Evolutionary conservation across 2,888 invertebrate genomes (phyloP).

Genomic region (Pharmacophagus antenor): DNA sequence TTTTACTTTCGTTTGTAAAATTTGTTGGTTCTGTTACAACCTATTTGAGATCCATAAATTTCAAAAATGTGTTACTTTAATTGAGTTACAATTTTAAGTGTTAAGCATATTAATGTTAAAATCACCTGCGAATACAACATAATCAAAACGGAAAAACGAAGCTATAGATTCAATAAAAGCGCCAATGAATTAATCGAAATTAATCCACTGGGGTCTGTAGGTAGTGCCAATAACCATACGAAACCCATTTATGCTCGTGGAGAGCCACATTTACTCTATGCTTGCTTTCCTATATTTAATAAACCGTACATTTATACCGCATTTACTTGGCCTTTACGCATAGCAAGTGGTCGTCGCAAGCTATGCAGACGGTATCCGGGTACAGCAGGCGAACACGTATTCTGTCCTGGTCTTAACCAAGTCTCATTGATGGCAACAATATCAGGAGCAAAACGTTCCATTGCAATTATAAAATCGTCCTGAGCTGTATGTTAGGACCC

Average conservation of each 20-base stretch:
- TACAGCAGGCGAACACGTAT: constrained; percentile 20
- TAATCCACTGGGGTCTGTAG: constrained; percentile 34
- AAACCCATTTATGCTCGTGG: constrained; percentile 1
- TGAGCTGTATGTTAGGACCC: not conserved
- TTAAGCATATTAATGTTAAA: too few species aligned
- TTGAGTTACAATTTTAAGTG: too few species aligned
- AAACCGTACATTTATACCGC: not conserved
- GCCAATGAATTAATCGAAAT: constrained; percentile 31
- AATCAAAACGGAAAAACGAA: constrained; percentile 7
- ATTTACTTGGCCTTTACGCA: constrained; percentile 20
- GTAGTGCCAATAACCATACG: constrained; percentile 33
- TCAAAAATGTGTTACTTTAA: too few species aligned
- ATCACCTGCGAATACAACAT: too few species aligned
- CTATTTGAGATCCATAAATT: constrained; percentile 8
- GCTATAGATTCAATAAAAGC: constrained; percentile 25
- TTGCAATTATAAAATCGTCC: not conserved
- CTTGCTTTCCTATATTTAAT: not conserved
- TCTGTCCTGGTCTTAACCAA: constrained; percentile 35
- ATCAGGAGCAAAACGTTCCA: not conserved
- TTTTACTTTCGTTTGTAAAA: constrained; percentile 31
- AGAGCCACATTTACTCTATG: constrained; percentile 25
- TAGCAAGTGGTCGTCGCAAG: too few species aligned
- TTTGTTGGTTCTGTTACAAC: constrained; percentile 6
- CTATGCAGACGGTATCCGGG: constrained; percentile 34
- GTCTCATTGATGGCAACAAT: constrained; percentile 38